A percentile compares a stretch with the other conserved stretches of the same genome.
These are phyloP conservation scores for Pentamera pediparva DNA, from an alignment of 53 echinoderm and acorn worm genomes.

Conservation along the genomic window DNA sequence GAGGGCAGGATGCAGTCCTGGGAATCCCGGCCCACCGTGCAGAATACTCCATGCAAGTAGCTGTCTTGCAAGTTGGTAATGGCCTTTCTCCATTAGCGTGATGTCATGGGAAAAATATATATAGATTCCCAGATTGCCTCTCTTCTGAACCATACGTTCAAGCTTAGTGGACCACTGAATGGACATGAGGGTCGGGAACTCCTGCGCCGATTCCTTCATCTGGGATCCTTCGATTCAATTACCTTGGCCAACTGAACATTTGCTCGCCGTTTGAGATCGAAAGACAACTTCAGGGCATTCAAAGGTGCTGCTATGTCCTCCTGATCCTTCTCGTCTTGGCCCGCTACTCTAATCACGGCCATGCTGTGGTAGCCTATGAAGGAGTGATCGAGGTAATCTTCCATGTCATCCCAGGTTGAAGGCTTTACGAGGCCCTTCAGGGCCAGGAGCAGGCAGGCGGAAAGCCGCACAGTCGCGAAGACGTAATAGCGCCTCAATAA, in stretches of 20 bases:
- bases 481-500: constrained; percentile 49
- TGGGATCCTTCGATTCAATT: no score
- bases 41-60: no score
- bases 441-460: constrained; percentile 27
- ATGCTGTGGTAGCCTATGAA: background rate
- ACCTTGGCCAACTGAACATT: no score
- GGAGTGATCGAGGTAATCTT: background rate
- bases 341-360: constrained; percentile 33
- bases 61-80: no score
- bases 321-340: constrained; percentile 36
- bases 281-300: constrained; percentile 46
- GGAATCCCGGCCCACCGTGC: no score
- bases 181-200: constrained; percentile 45
- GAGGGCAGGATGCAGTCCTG: no score
- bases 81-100: no score
- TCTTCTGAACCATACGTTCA: constrained; percentile 38
- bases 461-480: constrained; percentile 42
- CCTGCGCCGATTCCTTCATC: constrained; percentile 23
- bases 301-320: constrained; percentile 39
- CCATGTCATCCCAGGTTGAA: constrained; percentile 24
- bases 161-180: constrained; percentile 57
- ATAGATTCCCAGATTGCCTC: no score
- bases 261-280: no score
- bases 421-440: constrained; percentile 29
- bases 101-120: no score